Evolutionary conservation across 2,113 vertebrate genomes (phyloP).

Genomic region (Periophthalmus modestus): DNA sequence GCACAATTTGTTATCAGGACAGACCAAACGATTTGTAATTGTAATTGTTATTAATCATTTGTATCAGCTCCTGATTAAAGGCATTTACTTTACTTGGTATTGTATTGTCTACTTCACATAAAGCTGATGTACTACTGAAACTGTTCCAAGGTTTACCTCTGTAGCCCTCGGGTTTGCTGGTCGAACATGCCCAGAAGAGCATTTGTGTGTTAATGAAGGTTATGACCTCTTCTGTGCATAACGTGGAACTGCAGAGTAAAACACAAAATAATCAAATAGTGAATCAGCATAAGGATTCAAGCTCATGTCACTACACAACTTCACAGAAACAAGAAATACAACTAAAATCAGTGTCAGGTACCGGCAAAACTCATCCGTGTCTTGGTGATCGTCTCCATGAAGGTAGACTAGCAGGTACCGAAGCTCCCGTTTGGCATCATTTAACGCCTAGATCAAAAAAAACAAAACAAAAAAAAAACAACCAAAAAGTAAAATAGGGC

Average conservation of each 20-base stretch:
- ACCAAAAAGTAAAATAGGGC: too few relatives aligned
- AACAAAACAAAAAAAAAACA: too few relatives aligned
- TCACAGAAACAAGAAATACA: neutral
- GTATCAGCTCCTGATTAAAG: neutral
- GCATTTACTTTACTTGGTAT: neutral
- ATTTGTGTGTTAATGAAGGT: slow-evolving; percentile 93
- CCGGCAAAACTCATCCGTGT: slow-evolving; percentile 98
- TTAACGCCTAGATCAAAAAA: slow-evolving; percentile 83
- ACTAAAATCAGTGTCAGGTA: slow-evolving; percentile 50
- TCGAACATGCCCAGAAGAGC: slow-evolving; percentile 99
- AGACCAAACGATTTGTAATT: too few relatives aligned
- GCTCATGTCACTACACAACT: neutral
- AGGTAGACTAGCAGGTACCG: slow-evolving; percentile 97
- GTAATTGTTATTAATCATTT: too few relatives aligned
- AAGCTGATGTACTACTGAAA: neutral
- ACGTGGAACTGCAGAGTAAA: slow-evolving; percentile 76
- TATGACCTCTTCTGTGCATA: slow-evolving; percentile 91
- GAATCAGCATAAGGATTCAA: too few relatives aligned
- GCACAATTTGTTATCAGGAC: too few relatives aligned
- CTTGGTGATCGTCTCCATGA: slow-evolving; percentile 97
- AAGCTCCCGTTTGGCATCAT: slow-evolving; percentile 96
- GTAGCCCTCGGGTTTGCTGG: slow-evolving; percentile 96
- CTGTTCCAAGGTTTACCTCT: slow-evolving; percentile 78
- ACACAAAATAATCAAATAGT: slow-evolving; percentile 15
- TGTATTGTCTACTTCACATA: neutral